Evolutionary conservation across 2,888 invertebrate genomes (phyloP), one percentile per base, ranked within the genome.

Genomic region (Pheosia tremula): DNA sequence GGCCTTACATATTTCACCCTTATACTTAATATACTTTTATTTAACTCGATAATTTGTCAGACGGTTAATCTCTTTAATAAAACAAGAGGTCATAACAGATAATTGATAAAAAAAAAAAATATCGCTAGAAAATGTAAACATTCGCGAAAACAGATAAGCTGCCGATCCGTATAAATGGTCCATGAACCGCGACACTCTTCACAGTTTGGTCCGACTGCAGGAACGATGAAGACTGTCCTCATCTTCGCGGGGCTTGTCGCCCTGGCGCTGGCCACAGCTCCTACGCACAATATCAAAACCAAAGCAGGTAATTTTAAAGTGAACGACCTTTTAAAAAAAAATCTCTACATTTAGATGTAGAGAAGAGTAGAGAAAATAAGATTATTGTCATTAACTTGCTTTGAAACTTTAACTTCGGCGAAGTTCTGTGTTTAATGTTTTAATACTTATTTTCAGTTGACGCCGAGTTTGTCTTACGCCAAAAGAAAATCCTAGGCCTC

Each of bases 141-240:
- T 56, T 58, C 56, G 11, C 41, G 13, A 56, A n/a, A n/a, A 13
- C 13, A 56, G 56, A 56, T 56, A 56, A 54, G 41, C 41, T 0
- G 3, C 13, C 13, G 13, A 1, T 3, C 8, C 39, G 63, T 75
- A 71, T 76, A 71, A 56, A 75, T 63, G 24, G 60, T 10, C 52
- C 5, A 55, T 8, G 38, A 50, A 5, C 8, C 5, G 37, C n/a
- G 37, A 13, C 56, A 49, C 37, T 47, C 50, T 24, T 53, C 50
- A 85, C 83, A 85, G 84, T 84, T 81, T 63, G 63, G 74, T 68
- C 68, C 67, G 67, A 64, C 65, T 67, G 66, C 62, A 67, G 62
- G 65, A 71, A 86, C 74, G 64, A 87, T 86, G 89, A 89, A 84
- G 83, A 83, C 85, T 81, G 80, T 88, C 78, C 68, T 87, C 63